A percentile compares a stretch with the other conserved stretches of the same genome.
Evolutionary conservation across 2,113 vertebrate genomes (phyloP).

Genomic region (Myocastor coypus): DNA sequence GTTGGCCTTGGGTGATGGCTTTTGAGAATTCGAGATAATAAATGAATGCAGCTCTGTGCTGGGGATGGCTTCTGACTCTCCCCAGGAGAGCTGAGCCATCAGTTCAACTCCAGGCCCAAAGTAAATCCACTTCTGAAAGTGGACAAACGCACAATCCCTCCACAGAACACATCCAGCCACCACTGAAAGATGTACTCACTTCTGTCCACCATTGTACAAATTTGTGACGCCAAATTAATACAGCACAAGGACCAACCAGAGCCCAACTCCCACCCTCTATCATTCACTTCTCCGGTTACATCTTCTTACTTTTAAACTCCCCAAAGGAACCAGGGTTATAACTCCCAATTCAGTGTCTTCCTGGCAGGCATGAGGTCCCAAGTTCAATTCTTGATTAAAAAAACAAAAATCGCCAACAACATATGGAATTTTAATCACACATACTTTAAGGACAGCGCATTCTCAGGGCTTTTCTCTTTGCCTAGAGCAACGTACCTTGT

Average conservation of each 20-base stretch:
- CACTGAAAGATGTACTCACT: background rate
- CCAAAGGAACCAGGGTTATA: background rate
- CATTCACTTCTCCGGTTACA: background rate
- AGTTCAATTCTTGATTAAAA: no score
- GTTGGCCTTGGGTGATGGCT: background rate
- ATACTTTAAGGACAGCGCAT: conserved; percentile 17
- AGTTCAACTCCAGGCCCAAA: background rate
- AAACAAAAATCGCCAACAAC: background rate
- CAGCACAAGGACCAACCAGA: background rate
- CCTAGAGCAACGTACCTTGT: background rate
- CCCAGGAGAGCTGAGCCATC: background rate
- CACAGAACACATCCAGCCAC: background rate
- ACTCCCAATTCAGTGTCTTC: no score
- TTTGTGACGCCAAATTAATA: background rate
- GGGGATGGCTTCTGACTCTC: background rate
- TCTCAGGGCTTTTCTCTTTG: conserved; percentile 6
- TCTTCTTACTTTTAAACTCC: conserved; percentile 2
- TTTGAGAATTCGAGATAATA: background rate
- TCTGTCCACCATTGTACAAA: background rate
- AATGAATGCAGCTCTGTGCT: background rate
- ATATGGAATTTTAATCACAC: conserved; percentile 28
- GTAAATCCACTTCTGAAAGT: background rate
- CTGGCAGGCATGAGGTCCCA: no score
- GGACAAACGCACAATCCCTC: background rate
- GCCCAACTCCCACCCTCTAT: background rate